Percentiles rank a stretch among this genome's conserved stretches.
Evolutionary conservation across 2,797 vertebrate species (phyloP).

Genomic region (Adrianichthys oophorus): DNA sequence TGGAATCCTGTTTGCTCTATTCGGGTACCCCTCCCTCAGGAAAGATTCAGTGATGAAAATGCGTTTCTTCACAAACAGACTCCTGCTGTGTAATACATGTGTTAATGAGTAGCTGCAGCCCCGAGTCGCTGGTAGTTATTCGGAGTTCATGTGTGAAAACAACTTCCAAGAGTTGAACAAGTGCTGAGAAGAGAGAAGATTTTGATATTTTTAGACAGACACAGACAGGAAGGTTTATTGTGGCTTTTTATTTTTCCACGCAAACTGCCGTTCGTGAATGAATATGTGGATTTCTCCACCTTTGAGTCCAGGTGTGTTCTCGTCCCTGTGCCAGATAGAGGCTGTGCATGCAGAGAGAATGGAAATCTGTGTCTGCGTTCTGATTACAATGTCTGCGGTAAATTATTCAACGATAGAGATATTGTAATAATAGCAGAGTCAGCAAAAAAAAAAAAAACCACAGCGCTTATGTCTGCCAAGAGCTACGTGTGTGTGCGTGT

Average conservation of each 20-base stretch:
- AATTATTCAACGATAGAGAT: slow-evolving; percentile 66
- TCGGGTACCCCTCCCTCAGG: slow-evolving; percentile 3
- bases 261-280: not conserved
- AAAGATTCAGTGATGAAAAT: slow-evolving; percentile 14
- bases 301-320: not conserved
- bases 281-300: slow-evolving; percentile 5
- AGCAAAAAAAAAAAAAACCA: slow-evolving; percentile 53
- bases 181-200: slow-evolving; percentile 8
- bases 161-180: slow-evolving; percentile 3
- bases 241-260: slow-evolving; percentile 1
- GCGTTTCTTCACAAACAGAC: slow-evolving; percentile 2
- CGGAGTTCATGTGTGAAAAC: slow-evolving; percentile 7
- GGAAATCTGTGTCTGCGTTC: slow-evolving; percentile 29
- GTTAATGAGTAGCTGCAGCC: slow-evolving; percentile 4
- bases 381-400: slow-evolving; percentile 44
- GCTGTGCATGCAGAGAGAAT: slow-evolving; percentile 30
- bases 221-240: slow-evolving; percentile 5
- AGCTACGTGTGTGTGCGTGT: slow-evolving; percentile 9
- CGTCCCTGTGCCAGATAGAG: slow-evolving; percentile 8
- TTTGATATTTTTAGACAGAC: slow-evolving; percentile 3
- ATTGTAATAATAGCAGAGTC: slow-evolving; percentile 58
- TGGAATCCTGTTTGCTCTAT: not conserved
- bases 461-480: slow-evolving; percentile 45
- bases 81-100: slow-evolving; percentile 4
- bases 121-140: not conserved